Percentiles rank a stretch among this genome's conserved stretches.
phyloP scores from a whole-genome alignment of 1,140 invertebrate species.

The Amyelois transitella region DNA sequence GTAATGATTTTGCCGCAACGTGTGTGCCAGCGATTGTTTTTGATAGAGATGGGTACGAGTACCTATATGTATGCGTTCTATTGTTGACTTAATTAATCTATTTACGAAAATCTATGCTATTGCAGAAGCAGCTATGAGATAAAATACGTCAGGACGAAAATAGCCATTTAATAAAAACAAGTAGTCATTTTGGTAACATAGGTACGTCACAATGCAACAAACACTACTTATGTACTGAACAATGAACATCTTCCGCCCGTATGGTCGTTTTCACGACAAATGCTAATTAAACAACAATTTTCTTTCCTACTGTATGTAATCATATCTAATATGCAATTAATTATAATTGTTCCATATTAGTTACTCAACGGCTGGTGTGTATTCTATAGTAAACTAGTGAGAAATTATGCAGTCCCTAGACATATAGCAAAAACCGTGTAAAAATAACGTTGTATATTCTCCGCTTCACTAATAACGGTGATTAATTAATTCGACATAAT shows the following conservation, averaged over 20 bases:
- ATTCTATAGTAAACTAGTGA: neutral
- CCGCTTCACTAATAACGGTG: neutral
- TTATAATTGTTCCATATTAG: neutral
- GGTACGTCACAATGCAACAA: too few relatives aligned
- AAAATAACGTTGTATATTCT: neutral
- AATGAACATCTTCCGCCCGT: too few relatives aligned
- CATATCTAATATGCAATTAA: neutral
- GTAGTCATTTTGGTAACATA: too few relatives aligned
- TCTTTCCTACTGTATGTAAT: neutral
- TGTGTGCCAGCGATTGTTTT: constrained; percentile 1
- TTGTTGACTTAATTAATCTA: too few relatives aligned
- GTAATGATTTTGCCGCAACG: constrained; percentile 27
- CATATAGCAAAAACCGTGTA: neutral
- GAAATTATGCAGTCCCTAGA: neutral
- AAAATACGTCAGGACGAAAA: too few relatives aligned
- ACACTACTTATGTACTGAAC: too few relatives aligned
- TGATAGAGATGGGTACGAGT: neutral
- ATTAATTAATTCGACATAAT: constrained; percentile 1
- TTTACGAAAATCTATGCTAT: too few relatives aligned
- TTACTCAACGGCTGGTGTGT: neutral
- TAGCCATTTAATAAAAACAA: too few relatives aligned
- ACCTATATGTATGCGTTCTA: too few relatives aligned
- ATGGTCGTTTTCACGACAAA: neutral
- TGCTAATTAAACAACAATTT: neutral
- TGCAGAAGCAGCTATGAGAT: too few relatives aligned